These are phyloP conservation scores for Drusus annulatus DNA, from an alignment of 1,140 invertebrate species.

Conservation along the genomic window DNA sequence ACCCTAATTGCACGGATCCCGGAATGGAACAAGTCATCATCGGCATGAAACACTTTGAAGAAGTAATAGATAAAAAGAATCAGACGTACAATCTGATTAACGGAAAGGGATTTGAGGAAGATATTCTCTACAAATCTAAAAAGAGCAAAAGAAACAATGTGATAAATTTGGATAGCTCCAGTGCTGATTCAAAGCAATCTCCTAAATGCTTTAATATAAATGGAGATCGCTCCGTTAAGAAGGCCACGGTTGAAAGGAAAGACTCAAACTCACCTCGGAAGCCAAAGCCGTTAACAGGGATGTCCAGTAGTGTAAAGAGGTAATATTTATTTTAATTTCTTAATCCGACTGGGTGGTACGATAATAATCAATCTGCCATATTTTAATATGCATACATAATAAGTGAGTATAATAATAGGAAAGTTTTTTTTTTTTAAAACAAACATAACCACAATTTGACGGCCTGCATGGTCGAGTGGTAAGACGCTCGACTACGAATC, in stretches of 20 bases:
- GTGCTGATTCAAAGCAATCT: neutral
- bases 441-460: too few species aligned
- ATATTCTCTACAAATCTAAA: constrained; percentile 53
- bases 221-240: neutral
- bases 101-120: constrained; percentile 37
- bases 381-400: too few species aligned
- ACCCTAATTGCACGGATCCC: neutral
- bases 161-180: constrained; percentile 1
- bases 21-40: constrained; percentile 8
- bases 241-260: neutral
- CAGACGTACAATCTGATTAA: constrained; percentile 32
- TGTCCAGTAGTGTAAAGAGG: constrained; percentile 33
- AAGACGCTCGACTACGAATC: too few species aligned
- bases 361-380: too few species aligned
- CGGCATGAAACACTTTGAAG: neutral
- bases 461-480: too few species aligned
- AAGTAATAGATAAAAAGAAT: constrained; percentile 32
- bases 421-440: too few species aligned
- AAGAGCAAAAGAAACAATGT: constrained; percentile 47
- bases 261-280: neutral
- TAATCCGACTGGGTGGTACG: too few species aligned
- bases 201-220: neutral
- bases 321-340: constrained; percentile 37
- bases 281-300: neutral
- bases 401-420: too few species aligned